Evolutionary conservation across 2,797 vertebrate species (phyloP).

Genomic region (Pelodytes ibericus): DNA sequence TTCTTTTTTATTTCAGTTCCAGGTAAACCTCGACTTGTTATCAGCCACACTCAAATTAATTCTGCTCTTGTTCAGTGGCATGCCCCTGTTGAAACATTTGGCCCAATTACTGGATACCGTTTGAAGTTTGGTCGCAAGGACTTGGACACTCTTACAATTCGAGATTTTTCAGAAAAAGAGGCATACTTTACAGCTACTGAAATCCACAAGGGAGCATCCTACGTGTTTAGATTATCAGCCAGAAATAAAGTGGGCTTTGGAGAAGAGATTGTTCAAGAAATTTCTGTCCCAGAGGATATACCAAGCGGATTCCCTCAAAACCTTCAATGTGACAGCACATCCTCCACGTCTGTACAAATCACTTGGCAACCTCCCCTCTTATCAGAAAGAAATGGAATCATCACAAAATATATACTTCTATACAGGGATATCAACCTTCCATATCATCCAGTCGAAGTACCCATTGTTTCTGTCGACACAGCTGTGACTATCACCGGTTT

Average conservation of each 20-base stretch:
- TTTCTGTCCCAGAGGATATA: constrained; percentile 88
- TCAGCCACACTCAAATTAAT: constrained; percentile 97
- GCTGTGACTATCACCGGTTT: constrained; percentile 89
- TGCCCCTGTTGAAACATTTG: constrained; percentile 88
- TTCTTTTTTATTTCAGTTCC: constrained; percentile 82
- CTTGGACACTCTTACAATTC: constrained; percentile 84
- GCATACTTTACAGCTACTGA: constrained; percentile 98
- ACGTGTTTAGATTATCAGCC: constrained; percentile 91
- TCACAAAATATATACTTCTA: constrained; percentile 92
- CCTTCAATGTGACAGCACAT: constrained; percentile 87
- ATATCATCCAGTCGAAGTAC: constrained; percentile 89
- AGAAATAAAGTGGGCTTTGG: constrained; percentile 98
- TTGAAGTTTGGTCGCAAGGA: constrained; percentile 96
- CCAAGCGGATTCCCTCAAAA: constrained; percentile 94
- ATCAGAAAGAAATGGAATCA: constrained; percentile 90
- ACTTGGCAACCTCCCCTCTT: constrained; percentile 89
- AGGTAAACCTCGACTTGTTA: constrained; percentile 93
- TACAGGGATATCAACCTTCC: constrained; percentile 99
- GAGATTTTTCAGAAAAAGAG: constrained; percentile 94
- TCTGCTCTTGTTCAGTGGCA: constrained; percentile 98
- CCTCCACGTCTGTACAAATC: constrained; percentile 90
- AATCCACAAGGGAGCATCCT: constrained; percentile 95
- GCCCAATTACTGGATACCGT: constrained; percentile 91
- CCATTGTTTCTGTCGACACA: constrained; percentile 91
- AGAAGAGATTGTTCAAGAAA: constrained; percentile 96